Evolutionary conservation across 2,797 vertebrate species (phyloP).

Genomic region (Phataginus tetradactyla): DNA sequence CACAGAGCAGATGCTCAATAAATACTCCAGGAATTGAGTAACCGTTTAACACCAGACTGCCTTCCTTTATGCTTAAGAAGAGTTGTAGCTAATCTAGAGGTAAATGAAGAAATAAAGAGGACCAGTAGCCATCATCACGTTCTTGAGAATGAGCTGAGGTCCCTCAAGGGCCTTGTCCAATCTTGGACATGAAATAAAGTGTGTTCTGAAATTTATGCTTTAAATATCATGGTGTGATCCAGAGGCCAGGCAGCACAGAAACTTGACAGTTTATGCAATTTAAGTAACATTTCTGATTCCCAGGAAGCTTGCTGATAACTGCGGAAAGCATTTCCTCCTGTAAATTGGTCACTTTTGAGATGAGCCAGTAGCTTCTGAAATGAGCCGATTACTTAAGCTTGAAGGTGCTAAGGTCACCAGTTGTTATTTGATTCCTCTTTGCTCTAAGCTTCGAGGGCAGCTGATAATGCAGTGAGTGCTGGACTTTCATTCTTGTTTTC

Average conservation of each 20-base stretch:
- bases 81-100: neutral
- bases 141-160: neutral
- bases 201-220: neutral
- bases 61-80: neutral
- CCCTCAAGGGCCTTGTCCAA: neutral
- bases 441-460: conserved; percentile 40
- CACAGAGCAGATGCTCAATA: neutral
- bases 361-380: conserved; percentile 53
- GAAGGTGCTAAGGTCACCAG: conserved; percentile 43
- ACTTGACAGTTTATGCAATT: neutral
- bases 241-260: neutral
- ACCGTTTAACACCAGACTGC: neutral
- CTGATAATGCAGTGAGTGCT: neutral
- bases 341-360: neutral
- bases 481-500: conserved; percentile 69
- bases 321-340: neutral
- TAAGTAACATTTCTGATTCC: conserved; percentile 26
- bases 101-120: neutral
- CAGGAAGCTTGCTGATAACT: conserved; percentile 44
- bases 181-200: neutral
- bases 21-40: neutral
- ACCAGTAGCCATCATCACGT: neutral
- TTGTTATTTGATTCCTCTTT: conserved; percentile 59
- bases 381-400: conserved; percentile 43
- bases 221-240: neutral